Base-by-base conservation (phyloP, 2,888 invertebrate genomes). In the Zaprionus bogoriensis region DNA sequence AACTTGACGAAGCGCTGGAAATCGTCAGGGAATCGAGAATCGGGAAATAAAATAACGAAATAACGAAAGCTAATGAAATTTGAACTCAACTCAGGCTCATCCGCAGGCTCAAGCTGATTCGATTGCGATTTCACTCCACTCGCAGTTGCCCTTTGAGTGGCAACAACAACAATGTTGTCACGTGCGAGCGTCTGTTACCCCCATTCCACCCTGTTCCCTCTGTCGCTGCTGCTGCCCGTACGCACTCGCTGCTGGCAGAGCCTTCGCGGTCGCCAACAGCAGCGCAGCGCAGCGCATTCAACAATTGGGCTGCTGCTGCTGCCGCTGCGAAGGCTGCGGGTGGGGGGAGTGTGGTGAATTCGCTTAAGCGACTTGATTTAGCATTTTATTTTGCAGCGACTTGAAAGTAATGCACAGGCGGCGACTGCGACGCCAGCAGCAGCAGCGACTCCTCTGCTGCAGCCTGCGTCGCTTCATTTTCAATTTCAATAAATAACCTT, bases 401-500 rank as follows among this genome's bases (percentile, higher is more conserved):
- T 63, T 55, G 27, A 55, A 42, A 47, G 36, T 53, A 36, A 48
- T 45, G 36, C 54, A 61, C 51, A 30, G 69, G 67, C 66, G 46
- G 28, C 48, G 14, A 32, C 39, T 46, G 45, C 27, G 50, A 50
- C n/a, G 46, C 60, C 47, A 57, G 30, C 54, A 28, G 32, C 53
- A 48, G 42, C 12, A 27, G 54, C 46, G 7, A 2, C 27, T 4
- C 12, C 27, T 12, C 41, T 19, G 27, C 51, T n/a, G 36, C 41
- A n/a, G n/a, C 12, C 52, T 41, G 59, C 67, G 48, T 50, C 55
- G 82, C 76, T 83, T 86, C 86, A 83, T 83, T 83, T 86, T 83
- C 82, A 83, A 83, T 83, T 86, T 86, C 86, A 83, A 83, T 83
- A 83, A 88, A 87, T 88, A 88, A 88, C 88, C 88, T 88, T 88